phyloP scores from a whole-genome alignment of 2,888 invertebrate species.

The Dicyrtomina minuta region DNA sequence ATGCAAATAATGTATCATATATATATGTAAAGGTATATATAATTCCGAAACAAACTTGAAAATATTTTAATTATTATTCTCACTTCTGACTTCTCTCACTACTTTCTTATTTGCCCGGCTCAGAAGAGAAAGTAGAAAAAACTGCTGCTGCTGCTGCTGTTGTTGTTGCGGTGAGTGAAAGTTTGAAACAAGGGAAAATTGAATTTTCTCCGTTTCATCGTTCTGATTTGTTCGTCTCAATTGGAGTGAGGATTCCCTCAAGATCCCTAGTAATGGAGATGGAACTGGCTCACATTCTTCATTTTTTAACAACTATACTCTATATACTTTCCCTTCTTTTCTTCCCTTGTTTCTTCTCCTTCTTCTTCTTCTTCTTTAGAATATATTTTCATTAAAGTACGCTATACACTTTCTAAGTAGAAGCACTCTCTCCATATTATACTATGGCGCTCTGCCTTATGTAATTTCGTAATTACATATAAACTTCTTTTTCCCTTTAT shows the following conservation, averaged over 20 bases:
- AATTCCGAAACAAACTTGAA: not conserved
- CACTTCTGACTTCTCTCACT: too few species aligned
- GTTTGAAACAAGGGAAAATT: not conserved
- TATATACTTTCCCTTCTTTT: not conserved
- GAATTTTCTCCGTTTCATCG: conserved; percentile 9
- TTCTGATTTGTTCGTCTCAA: not conserved
- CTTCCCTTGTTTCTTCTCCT: not conserved
- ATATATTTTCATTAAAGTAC: too few species aligned
- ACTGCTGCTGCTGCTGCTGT: not conserved
- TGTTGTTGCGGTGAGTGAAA: not conserved
- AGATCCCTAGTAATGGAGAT: not conserved
- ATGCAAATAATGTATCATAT: too few species aligned
- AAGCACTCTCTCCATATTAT: too few species aligned
- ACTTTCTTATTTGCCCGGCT: too few species aligned
- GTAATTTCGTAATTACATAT: too few species aligned
- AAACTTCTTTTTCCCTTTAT: too few species aligned
- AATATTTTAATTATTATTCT: not conserved
- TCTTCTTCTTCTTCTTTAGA: not conserved
- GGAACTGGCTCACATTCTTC: not conserved
- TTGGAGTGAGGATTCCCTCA: not conserved
- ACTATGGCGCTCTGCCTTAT: too few species aligned
- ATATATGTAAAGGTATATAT: too few species aligned
- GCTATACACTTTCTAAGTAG: too few species aligned
- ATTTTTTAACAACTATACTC: not conserved
- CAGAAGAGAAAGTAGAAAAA: not conserved